Evolutionary conservation across 2,113 vertebrate species (phyloP), one percentile per base, ranked within the genome.

Genomic region (Atherinomorus stipes): DNA sequence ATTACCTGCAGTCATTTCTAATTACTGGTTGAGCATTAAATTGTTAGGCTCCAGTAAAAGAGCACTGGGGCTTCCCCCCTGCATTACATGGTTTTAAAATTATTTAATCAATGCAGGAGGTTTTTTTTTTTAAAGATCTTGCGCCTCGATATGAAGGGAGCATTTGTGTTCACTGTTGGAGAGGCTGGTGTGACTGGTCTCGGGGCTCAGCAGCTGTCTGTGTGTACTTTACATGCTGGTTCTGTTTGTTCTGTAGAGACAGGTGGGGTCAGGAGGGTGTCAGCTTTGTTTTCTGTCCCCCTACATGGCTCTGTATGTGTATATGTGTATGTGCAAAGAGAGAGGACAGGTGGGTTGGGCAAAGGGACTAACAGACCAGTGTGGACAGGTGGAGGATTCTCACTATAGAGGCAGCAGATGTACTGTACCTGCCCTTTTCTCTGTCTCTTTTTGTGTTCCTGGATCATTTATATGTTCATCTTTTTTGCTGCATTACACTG

Each of bases 191-290:
- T 73, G 86, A 91, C 72, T 44, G 66, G 74, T 90, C 83, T 76
- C 42, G 38, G 59, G 75, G 83, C 78, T 66, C 74, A 88, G 85
- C 90, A 91, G 88, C 90, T 92, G 92, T 89, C 81, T 84, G 76
- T 93, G 91, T 92, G 89, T 91, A 90, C 86, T 91, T 89, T 91
- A 90, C 80, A 80, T 81, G 85, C 87, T 81, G 78, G 62, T 85
- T 85, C 71, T 87, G 85, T 90, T 91, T 90, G 89, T 90, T 91
- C 85, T 89, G 74, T 78, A 77, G 83, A 88, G 62, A 78, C 79
- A 82, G 80, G 63, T 89, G 83, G 70, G 89, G 87, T 89, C 79
- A 87, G 76, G 50, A 84, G 83, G 76, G 74, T 89, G 89, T 89
- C 88, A 85, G 90, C 88, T 89, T 91, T 91, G 90, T 89, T 87